Evolutionary conservation across 1,140 invertebrate species (phyloP).

Genomic region (Xylocopa sonorina): DNA sequence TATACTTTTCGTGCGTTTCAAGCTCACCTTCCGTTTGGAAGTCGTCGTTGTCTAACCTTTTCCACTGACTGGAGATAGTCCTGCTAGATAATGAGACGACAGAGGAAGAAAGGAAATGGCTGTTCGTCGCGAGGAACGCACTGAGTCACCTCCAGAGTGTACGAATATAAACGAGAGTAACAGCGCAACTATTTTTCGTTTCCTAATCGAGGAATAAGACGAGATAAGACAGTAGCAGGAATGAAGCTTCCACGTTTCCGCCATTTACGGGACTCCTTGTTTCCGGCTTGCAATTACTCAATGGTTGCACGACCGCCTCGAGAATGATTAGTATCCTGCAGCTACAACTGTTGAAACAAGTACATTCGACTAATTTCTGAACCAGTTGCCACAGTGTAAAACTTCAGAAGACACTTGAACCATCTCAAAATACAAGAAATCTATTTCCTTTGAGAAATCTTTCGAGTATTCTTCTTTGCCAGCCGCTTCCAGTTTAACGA

Average conservation of each 20-base stretch:
- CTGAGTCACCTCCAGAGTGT: too few species aligned
- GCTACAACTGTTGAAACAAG: too few species aligned
- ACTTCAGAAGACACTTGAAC: too few species aligned
- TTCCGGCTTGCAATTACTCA: constrained; percentile 17
- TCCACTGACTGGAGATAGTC: neutral
- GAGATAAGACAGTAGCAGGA: neutral
- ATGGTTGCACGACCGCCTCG: neutral
- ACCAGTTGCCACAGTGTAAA: too few species aligned
- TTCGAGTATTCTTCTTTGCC: too few species aligned
- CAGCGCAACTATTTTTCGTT: neutral
- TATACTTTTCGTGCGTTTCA: neutral
- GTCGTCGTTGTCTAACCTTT: neutral
- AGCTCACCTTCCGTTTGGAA: neutral
- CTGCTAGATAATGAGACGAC: neutral
- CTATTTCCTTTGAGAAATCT: too few species aligned
- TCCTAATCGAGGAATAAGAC: neutral
- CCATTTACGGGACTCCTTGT: constrained; percentile 1
- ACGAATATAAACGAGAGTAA: too few species aligned
- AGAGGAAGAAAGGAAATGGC: constrained; percentile 2
- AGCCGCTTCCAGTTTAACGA: neutral
- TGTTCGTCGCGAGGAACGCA: constrained; percentile 1
- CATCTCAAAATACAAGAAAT: neutral
- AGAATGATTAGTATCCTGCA: neutral
- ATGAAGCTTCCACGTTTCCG: constrained; percentile 15
- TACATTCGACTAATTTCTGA: too few species aligned